Base-by-base conservation (phyloP, 2,888 invertebrate genomes). In the Ophion ventricosus region DNA sequence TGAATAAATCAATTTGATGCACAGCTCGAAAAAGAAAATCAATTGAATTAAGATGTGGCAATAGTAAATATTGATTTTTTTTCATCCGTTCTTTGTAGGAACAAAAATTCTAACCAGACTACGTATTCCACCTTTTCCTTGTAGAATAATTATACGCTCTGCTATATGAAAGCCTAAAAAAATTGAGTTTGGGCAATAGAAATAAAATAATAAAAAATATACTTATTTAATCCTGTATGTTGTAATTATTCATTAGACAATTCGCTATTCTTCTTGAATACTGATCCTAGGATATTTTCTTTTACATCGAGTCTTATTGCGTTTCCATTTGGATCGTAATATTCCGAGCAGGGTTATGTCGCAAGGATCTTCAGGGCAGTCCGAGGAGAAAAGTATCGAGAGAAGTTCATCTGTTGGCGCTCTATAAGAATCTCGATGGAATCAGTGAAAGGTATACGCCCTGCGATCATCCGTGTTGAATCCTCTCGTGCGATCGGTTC, bases 361-460 rank as follows among this genome's bases (percentile, higher is more conserved):
- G 89, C 87, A 90, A 89, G 87, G 83, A 88, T 88, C 85, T 75
- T 64, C 84, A 81, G 86, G 83, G 85, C 85, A 85, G 85, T 76
- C 76, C 83, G 81, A 29, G 74, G 25, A 78, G 61, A 64, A 70
- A 67, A 74, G 43, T 49, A 76, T 56, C 23, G 5, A 56, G 69
- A 83, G 56, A 83, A 86, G 82, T 84, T 85, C 81, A 83, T 81
- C 79, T 66, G 74, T 73, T 43, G 17, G 75, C 63, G 70, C 80
- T 64, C 67, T 17, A 66, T 63, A 43, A 66, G 73, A 57, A 64
- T 74, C 80, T 63, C 70, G 76, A 85, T 83, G 70, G 82, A 80
- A 86, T 67, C 85, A 87, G 91, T 92, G 92, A 92, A 92, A 92
- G 91, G 92, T 91, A 90, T 87, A 92, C 92, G 91, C 91, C 92